Conservation (phyloP, 2,797 vertebrate species). For the Pteropus rufus region DNA sequence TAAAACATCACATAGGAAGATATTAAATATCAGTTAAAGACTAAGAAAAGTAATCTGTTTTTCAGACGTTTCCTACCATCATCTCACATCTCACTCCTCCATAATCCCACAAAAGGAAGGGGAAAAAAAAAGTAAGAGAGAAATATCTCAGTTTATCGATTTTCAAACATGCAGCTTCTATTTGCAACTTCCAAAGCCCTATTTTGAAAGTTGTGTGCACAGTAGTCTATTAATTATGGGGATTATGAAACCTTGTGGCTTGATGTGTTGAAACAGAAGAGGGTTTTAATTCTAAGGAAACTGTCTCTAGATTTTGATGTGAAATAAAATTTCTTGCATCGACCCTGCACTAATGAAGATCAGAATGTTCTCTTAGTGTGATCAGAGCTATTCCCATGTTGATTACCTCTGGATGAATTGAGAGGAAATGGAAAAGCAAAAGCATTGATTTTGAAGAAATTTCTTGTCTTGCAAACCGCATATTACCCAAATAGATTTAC, state of each 20-base stretch:
- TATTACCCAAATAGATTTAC: constrained; percentile 75
- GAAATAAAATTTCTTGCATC: constrained; percentile 57
- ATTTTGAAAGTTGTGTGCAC: constrained; percentile 21
- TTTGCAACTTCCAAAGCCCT: constrained; percentile 33
- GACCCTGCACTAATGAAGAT: constrained; percentile 66
- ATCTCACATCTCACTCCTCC: neutral
- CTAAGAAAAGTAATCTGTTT: neutral
- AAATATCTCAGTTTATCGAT: neutral
- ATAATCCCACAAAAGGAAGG: neutral
- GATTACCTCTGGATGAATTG: constrained; percentile 68
- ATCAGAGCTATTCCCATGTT: constrained; percentile 54
- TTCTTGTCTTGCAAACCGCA: constrained; percentile 67
- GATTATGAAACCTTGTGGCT: constrained; percentile 32
- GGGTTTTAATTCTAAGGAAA: constrained; percentile 44
- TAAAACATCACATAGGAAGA: neutral
- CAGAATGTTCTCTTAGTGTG: constrained; percentile 64
- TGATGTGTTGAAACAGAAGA: constrained; percentile 36
- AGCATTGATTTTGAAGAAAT: constrained; percentile 75
- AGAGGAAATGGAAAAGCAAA: constrained; percentile 71
- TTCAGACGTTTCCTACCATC: neutral
- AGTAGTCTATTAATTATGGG: constrained; percentile 50
- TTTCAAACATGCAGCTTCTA: neutral
- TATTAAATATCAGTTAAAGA: neutral
- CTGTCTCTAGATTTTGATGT: constrained; percentile 37
- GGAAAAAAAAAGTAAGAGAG: neutral